Evolutionary conservation across 2,888 invertebrate species (phyloP).

Genomic region (Amblyteles armatorius): DNA sequence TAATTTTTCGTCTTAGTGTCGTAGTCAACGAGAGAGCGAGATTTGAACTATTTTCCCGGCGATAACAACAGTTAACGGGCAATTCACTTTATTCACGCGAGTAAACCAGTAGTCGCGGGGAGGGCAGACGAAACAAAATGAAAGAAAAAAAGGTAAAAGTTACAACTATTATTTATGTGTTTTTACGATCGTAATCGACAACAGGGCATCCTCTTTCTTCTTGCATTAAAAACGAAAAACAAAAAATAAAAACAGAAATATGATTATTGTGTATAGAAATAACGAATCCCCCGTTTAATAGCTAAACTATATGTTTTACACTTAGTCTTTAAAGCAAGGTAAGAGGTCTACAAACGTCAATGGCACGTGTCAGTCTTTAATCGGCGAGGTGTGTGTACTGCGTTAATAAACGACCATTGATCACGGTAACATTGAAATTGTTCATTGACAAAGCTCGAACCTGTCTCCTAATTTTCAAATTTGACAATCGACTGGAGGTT

Average conservation of each 20-base stretch:
- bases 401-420: conserved; percentile 26
- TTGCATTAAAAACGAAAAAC: conserved; percentile 15
- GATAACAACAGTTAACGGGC: background rate
- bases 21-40: conserved; percentile 3
- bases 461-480: too few relatives aligned
- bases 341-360: background rate
- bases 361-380: conserved; percentile 5
- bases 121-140: background rate
- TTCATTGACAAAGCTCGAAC: background rate
- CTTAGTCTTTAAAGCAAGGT: conserved; percentile 31
- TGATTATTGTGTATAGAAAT: conserved; percentile 53
- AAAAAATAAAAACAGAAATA: background rate
- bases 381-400: conserved; percentile 7
- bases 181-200: conserved; percentile 26
- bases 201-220: conserved; percentile 40
- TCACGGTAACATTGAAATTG: background rate
- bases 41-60: conserved; percentile 3
- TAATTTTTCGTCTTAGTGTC: conserved; percentile 7
- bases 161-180: conserved; percentile 45
- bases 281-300: conserved; percentile 29
- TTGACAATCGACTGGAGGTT: too few relatives aligned
- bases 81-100: background rate
- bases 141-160: conserved; percentile 1
- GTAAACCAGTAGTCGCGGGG: background rate
- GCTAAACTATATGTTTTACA: conserved; percentile 56